Conservation (phyloP, 2,113 vertebrate genomes). For the Misgurnus anguillicaudatus region DNA sequence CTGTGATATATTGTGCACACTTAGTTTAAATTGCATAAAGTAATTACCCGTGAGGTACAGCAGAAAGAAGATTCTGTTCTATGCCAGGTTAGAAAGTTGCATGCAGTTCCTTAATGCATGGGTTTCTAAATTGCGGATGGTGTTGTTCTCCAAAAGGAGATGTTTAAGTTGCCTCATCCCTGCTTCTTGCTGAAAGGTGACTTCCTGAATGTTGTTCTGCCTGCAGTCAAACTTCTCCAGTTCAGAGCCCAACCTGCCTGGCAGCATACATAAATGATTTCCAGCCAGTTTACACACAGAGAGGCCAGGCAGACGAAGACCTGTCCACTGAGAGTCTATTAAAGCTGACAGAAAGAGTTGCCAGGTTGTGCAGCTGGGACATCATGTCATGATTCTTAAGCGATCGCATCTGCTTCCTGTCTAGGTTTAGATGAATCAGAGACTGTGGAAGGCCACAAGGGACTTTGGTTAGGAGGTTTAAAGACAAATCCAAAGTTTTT, state of each 20-base stretch:
- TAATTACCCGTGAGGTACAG: constrained; percentile 73
- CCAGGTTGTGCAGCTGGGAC: constrained; percentile 76
- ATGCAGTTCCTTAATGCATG: constrained; percentile 75
- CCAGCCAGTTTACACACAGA: constrained; percentile 75
- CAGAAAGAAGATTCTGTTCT: constrained; percentile 79
- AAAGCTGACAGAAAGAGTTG: constrained; percentile 75
- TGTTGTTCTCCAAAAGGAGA: constrained; percentile 82
- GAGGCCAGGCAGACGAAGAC: constrained; percentile 75
- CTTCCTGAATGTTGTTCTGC: constrained; percentile 75
- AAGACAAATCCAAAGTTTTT: constrained; percentile 75
- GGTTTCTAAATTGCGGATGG: constrained; percentile 72
- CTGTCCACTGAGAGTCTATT: constrained; percentile 76
- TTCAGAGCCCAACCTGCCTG: constrained; percentile 66
- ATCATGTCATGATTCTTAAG: constrained; percentile 71
- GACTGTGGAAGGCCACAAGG: constrained; percentile 75
- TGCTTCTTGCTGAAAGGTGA: constrained; percentile 72
- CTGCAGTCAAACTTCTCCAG: constrained; percentile 82
- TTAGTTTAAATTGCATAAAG: neutral
- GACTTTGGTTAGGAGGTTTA: constrained; percentile 74
- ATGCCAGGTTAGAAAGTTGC: constrained; percentile 77
- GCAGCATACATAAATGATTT: constrained; percentile 74
- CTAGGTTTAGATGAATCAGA: constrained; percentile 76
- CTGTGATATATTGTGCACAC: accelerated
- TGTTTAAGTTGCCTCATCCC: constrained; percentile 78
- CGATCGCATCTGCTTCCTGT: constrained; percentile 76